Evolutionary conservation across 2,113 vertebrate genomes (phyloP).

Genomic region (Toxotes jaculatrix): DNA sequence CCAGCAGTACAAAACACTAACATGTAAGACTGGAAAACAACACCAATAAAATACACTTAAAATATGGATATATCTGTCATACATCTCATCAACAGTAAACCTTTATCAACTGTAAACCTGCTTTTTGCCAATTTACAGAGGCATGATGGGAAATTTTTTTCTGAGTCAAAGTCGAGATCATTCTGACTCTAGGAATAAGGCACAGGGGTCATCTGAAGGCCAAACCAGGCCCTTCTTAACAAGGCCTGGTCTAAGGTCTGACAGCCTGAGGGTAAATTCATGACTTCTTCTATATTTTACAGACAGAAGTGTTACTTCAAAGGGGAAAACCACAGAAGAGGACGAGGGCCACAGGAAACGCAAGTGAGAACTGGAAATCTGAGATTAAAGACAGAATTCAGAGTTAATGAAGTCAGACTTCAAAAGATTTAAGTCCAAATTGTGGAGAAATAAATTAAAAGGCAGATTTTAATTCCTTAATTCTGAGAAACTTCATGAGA

Average conservation of each 20-base stretch:
- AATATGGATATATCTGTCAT: conserved; percentile 48
- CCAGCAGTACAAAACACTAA: conserved; percentile 63
- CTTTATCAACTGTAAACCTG: conserved; percentile 71
- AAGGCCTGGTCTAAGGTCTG: background rate
- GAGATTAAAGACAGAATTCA: conserved; percentile 15
- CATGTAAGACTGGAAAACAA: conserved; percentile 37
- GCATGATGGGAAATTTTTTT: conserved; percentile 49
- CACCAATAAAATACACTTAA: conserved; percentile 49
- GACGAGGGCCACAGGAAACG: conserved; percentile 9
- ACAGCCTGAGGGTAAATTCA: conserved; percentile 1
- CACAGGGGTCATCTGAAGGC: conserved; percentile 68
- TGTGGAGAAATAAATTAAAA: conserved; percentile 7
- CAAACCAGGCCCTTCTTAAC: background rate
- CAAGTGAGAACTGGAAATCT: background rate
- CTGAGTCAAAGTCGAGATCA: conserved; percentile 4
- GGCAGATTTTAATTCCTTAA: background rate
- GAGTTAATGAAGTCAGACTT: conserved; percentile 26
- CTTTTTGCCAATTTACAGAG: conserved; percentile 40
- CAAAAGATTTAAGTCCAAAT: background rate
- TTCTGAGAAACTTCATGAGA: background rate
- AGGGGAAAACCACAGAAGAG: conserved; percentile 13
- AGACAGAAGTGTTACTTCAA: background rate
- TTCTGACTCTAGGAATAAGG: conserved; percentile 64
- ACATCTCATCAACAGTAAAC: conserved; percentile 65
- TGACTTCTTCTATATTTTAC: background rate